Conservation (phyloP, 2,113 vertebrate genomes). For the Nymphicus hollandicus region DNA sequence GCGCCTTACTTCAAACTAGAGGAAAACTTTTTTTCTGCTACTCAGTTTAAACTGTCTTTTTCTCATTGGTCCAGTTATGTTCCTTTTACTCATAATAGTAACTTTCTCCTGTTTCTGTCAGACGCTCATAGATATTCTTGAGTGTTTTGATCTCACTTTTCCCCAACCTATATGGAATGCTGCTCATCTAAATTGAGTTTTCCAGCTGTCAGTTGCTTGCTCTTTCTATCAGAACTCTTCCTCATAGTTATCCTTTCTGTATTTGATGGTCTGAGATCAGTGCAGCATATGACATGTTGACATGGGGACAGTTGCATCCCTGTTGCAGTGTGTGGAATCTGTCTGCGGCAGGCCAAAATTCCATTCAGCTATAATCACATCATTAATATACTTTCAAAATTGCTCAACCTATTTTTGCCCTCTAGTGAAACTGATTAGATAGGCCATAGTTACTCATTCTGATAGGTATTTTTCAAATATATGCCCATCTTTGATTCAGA, state of each 20-base stretch:
- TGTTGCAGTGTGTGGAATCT: background rate
- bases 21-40: background rate
- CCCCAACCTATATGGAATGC: background rate
- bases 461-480: background rate
- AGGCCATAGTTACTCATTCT: rapidly evolving
- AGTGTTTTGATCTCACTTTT: background rate
- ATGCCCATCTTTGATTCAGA: background rate
- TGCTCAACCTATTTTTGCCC: background rate
- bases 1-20: background rate
- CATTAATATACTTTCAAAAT: background rate
- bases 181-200: background rate
- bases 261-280: background rate
- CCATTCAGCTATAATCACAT: background rate
- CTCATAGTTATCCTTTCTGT: background rate
- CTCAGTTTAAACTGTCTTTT: background rate
- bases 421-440: background rate
- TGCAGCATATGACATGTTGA: background rate
- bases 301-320: background rate
- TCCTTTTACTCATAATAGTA: background rate
- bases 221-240: background rate
- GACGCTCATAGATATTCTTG: background rate
- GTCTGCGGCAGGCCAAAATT: background rate
- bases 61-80: background rate
- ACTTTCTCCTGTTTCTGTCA: background rate
- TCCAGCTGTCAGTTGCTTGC: background rate